phyloP scores from a whole-genome alignment of 2,113 vertebrate genomes.

The Archocentrus centrarchus region DNA sequence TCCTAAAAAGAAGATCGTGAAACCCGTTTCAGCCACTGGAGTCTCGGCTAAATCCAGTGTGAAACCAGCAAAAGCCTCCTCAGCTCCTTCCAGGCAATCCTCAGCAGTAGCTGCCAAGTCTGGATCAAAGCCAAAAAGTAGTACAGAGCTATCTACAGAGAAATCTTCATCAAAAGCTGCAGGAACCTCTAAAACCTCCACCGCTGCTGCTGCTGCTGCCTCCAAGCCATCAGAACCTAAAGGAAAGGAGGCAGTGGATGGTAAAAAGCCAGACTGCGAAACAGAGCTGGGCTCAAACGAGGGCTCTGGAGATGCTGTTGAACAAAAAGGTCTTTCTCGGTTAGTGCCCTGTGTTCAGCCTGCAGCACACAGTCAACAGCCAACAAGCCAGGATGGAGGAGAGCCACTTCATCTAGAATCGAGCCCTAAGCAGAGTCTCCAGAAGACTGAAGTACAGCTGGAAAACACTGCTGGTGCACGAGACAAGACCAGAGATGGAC shows the following conservation, averaged over 20 bases:
- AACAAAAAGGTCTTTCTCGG: not conserved
- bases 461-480: constrained; percentile 9
- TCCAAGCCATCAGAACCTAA: constrained; percentile 66
- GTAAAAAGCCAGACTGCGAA: constrained; percentile 50
- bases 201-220: constrained; percentile 20
- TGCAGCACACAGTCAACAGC: constrained; percentile 3
- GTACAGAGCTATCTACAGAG: constrained; percentile 50
- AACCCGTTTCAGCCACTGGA: constrained; percentile 65
- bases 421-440: constrained; percentile 18
- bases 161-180: constrained; percentile 63
- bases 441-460: constrained; percentile 26
- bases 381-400: constrained; percentile 13
- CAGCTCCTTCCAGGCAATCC: constrained; percentile 68
- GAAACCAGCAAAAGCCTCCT: constrained; percentile 77
- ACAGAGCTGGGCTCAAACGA: constrained; percentile 11
- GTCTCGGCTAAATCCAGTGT: constrained; percentile 75
- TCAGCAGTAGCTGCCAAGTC: constrained; percentile 60
- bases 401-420: constrained; percentile 25
- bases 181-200: constrained; percentile 55
- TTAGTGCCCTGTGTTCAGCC: not conserved
- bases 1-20: constrained; percentile 85
- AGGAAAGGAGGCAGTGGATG: constrained; percentile 42
- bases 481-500: constrained; percentile 1
- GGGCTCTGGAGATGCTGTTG: not conserved
- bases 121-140: constrained; percentile 70